Conservation (phyloP, 35 echinoderm and acorn worm genomes). For the Holothuria glaberrima region DNA sequence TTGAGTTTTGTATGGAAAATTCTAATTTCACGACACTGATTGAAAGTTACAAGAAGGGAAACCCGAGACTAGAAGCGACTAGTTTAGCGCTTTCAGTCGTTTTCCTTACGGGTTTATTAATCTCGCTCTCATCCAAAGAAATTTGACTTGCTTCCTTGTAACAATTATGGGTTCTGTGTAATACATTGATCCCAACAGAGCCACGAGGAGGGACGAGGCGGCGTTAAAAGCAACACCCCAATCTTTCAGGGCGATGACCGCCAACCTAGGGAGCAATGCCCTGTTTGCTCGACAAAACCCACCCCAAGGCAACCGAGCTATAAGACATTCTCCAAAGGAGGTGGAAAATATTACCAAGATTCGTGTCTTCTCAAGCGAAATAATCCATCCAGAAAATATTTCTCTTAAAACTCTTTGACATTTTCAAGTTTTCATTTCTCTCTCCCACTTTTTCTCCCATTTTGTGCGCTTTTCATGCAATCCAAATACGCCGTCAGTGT, state of each 20-base stretch:
- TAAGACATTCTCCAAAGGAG: constrained; percentile 40
- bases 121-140: too few relatives aligned
- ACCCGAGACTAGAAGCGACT: too few relatives aligned
- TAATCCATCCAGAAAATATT: constrained; percentile 54
- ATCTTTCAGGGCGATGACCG: constrained; percentile 43
- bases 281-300: constrained; percentile 20
- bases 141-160: too few relatives aligned
- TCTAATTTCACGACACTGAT: too few relatives aligned
- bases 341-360: constrained; percentile 20
- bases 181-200: too few relatives aligned
- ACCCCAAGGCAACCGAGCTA: constrained; percentile 34
- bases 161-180: too few relatives aligned
- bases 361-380: constrained; percentile 50
- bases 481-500: constrained; percentile 15
- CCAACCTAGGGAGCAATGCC: constrained; percentile 14
- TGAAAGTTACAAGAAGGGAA: too few relatives aligned
- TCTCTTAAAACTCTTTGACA: constrained; percentile 47
- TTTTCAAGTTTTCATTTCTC: not conserved
- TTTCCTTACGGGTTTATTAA: too few relatives aligned
- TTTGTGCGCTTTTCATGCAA: constrained; percentile 7
- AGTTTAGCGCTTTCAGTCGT: too few relatives aligned
- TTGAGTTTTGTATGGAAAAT: too few relatives aligned
- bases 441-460: not conserved
- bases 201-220: not conserved
- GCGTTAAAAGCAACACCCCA: constrained; percentile 32